phyloP scores from a whole-genome alignment of 2,797 vertebrate species.

The Notolepis coatsorum region DNA sequence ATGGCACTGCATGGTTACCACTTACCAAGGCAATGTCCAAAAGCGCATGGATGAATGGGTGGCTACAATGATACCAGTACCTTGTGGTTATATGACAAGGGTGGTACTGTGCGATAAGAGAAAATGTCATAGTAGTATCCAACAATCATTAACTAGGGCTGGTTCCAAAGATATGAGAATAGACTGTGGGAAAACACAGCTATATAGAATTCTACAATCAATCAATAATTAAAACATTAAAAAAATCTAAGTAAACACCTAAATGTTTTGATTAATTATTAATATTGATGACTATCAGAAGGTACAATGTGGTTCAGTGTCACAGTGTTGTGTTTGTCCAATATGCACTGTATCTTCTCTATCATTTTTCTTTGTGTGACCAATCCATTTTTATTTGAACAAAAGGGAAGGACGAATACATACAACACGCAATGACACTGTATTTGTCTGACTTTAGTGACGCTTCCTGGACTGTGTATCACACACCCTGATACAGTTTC shows the following conservation, averaged over 20 bases:
- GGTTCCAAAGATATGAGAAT: not conserved
- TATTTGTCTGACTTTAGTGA: too few relatives aligned
- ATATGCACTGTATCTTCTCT: too few relatives aligned
- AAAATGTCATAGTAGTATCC: not conserved
- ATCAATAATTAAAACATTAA: not conserved
- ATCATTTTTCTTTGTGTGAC: too few relatives aligned
- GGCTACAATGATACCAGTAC: not conserved
- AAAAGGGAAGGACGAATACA: too few relatives aligned
- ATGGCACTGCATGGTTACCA: too few relatives aligned
- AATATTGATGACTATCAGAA: too few relatives aligned
- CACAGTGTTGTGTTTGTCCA: too few relatives aligned
- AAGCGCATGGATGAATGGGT: not conserved
- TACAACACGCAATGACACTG: too few relatives aligned
- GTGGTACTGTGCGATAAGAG: not conserved
- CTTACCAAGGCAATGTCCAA: not conserved
- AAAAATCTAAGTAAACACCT: too few relatives aligned
- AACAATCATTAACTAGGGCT: conserved; percentile 10
- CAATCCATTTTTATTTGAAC: too few relatives aligned
- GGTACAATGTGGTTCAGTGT: too few relatives aligned
- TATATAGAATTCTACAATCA: not conserved
- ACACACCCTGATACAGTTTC: conserved; percentile 1
- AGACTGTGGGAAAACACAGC: not conserved
- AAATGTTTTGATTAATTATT: too few relatives aligned
- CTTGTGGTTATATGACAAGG: not conserved
- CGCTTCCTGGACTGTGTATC: not conserved